Percentiles rank a stretch among this genome's conserved stretches.
Conservation (phyloP, 2,888 invertebrate genomes). For the Aethes cnicana region DNA sequence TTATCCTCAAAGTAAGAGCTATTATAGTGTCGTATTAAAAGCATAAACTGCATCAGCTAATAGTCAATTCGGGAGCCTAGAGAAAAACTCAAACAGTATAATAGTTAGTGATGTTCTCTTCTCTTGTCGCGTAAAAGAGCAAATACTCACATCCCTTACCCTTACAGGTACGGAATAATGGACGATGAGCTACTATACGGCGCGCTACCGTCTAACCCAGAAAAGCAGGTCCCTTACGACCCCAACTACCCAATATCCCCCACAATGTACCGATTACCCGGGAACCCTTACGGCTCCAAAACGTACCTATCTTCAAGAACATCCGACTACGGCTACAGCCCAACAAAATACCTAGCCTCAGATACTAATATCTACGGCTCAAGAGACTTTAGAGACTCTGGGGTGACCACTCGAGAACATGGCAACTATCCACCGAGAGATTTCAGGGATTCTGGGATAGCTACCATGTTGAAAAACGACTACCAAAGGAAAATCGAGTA, state of each 20-base stretch:
- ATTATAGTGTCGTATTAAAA: too few species aligned
- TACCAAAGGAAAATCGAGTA: constrained; percentile 78
- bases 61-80: too few species aligned
- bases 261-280: constrained; percentile 72
- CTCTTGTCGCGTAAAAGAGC: too few species aligned
- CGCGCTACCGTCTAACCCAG: constrained; percentile 61
- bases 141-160: neutral
- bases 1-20: too few species aligned
- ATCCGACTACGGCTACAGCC: constrained; percentile 76
- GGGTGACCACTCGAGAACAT: constrained; percentile 66
- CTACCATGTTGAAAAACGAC: constrained; percentile 78
- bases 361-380: constrained; percentile 70
- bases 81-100: too few species aligned
- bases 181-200: constrained; percentile 77
- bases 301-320: constrained; percentile 69
- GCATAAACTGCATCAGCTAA: too few species aligned
- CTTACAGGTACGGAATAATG: constrained; percentile 70
- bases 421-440: constrained; percentile 72
- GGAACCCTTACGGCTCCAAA: constrained; percentile 77
- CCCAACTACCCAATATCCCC: constrained; percentile 77
- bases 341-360: constrained; percentile 68
- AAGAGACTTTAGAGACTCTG: constrained; percentile 64
- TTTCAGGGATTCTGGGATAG: constrained; percentile 75
- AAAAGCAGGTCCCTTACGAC: constrained; percentile 76
- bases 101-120: too few species aligned